Evolutionary conservation across 2,797 vertebrate species (phyloP), one percentile per base, ranked within the genome.

Genomic region (Cryptoblepharus egeriae): DNA sequence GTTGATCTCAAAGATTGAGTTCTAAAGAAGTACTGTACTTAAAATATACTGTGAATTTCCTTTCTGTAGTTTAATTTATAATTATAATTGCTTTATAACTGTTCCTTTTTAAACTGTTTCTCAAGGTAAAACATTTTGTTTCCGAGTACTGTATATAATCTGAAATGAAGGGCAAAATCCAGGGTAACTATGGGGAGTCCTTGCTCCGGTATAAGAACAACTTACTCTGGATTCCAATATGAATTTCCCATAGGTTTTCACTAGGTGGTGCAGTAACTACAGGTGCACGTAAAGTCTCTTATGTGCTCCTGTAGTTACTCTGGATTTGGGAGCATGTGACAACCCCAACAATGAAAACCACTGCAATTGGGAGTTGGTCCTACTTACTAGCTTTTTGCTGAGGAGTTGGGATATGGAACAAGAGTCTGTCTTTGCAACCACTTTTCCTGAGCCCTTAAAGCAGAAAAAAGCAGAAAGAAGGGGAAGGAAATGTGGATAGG

Each of bases 51-150:
- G 35, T 83, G 70, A 78, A 79, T 73, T 35, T 55, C 22, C 16
- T 86, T 79, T 86, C 75, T 87, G 75, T 57, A 79, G 20, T 39
- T 82, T 88, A 89, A 86, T 87, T 83, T 83, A 63, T 58, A 87
- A 28, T 39, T 87, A 79, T 80, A 87, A 87, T 92, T 87, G 81
- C 57, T 76, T 63, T 45, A 20, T 42, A 42, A 49, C 84, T 0
- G 68, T 90, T 45, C 87, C 8, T 0, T 79, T 88, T 87, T 88
- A 6, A 69, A 35, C 88, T 85, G 81, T 75, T 80, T 91, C 88
- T 8, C 88, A 88, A 73, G 35, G 80, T 64, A 10, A 68, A 89
- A 86, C 76, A 1, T 61, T 88, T n/a, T 79, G n/a, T 91, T 87
- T 71, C 81, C n/a, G n/a, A n/a, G n/a, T n/a, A n/a, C n/a, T n/a